phyloP scores from a whole-genome alignment of 2,888 invertebrate genomes.

The Lasioglossum zephyrum region DNA sequence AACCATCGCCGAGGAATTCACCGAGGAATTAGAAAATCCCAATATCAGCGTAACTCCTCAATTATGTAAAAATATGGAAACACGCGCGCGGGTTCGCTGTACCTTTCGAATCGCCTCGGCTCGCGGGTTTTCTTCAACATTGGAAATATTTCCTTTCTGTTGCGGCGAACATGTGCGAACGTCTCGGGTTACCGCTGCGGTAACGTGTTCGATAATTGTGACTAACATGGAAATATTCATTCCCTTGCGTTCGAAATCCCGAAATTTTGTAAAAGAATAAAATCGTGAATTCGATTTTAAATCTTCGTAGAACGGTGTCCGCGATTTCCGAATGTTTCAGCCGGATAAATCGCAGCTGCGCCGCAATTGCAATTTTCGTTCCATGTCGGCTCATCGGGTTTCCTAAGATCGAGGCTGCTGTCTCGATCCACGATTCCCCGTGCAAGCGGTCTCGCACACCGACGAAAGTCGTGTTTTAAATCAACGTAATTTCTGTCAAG shows the following conservation, averaged over 20 bases:
- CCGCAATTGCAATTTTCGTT: neutral
- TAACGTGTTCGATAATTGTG: neutral
- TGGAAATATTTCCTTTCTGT: neutral
- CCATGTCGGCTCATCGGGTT: neutral
- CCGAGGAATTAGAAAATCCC: conserved; percentile 63
- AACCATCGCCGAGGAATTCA: conserved; percentile 50
- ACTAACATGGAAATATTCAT: no score
- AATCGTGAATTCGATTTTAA: no score
- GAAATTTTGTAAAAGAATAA: no score
- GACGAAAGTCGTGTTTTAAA: neutral
- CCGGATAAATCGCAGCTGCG: neutral
- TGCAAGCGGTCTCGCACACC: neutral
- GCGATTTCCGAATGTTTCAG: neutral
- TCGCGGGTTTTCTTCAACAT: neutral
- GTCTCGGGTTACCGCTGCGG: neutral
- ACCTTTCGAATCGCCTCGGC: neutral
- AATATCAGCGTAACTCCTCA: conserved; percentile 19
- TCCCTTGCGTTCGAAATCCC: no score
- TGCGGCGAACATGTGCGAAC: neutral
- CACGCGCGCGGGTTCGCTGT: neutral
- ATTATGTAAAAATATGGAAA: conserved; percentile 39
- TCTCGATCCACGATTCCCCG: neutral
- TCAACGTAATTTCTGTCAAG: conserved; percentile 37
- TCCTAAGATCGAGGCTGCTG: neutral
- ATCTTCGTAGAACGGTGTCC: no score